Evolutionary conservation across 2,888 invertebrate species (phyloP), one percentile per base, ranked within the genome.

Genomic region (Archips crataeganus): DNA sequence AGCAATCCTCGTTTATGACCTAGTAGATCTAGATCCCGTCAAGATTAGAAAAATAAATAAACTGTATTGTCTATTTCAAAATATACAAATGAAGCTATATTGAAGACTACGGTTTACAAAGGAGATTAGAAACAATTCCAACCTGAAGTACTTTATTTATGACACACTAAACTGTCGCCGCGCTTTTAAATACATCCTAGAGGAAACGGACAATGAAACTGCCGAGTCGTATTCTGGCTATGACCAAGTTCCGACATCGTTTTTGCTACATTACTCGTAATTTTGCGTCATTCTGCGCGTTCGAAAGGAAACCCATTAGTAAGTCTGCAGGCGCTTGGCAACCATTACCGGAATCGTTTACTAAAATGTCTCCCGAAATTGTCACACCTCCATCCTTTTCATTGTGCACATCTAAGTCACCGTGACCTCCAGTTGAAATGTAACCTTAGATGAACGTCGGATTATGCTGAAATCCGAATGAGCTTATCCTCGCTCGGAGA

Each of bases 391-490:
- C 49, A 57, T 73, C 68, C 63, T 59, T 49, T 32, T 67, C 59
- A 62, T 54, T 67, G 51, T 65, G 15, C 36, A 36, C 34, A 15
- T 42, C 57, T 45, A 42, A 47, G 36, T 23, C n/a, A 49, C 61
- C 51, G 15, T 61, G 54, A 70, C 74, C 69, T 74, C 60, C 60
- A 64, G 67, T 51, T 60, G 23, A 60, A 64, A 59, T 64, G 59
- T 61, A 64, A 70, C 70, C 69, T 74, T 74, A 63, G 51, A 61
- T 65, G 15, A 68, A 68, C 68, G 23, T 9, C 15, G 62, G 47
- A 63, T 68, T 73, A 73, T 63, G 49, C 42, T 63, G 34, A 74
- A 65, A 65, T 69, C 63, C 57, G 32, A 68, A 47, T 23, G 42
- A 64, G 68, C 49, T 73, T 69, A 59, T 59, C 59, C 59, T 64